phyloP scores from a whole-genome alignment of 2,113 vertebrate genomes.

The Pterocles burchelli region DNA sequence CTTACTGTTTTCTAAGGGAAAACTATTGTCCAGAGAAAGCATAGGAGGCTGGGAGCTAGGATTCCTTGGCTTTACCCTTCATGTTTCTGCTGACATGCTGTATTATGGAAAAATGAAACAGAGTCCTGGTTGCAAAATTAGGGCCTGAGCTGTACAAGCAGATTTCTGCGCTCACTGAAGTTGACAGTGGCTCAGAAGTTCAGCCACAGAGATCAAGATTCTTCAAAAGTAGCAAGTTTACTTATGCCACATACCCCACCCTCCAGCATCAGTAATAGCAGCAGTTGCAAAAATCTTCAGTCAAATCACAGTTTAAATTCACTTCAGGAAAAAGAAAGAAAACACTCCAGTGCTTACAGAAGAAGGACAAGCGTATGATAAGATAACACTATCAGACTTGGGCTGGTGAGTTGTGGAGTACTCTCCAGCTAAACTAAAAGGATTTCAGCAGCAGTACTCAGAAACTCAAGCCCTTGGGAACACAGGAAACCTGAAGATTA shows the following conservation, averaged over 20 bases:
- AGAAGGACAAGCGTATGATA: neutral
- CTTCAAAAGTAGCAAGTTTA: neutral
- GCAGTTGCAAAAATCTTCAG: neutral
- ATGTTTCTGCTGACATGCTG: slow-evolving; percentile 21
- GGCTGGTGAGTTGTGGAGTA: neutral
- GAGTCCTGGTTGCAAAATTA: neutral
- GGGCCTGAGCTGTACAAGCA: neutral
- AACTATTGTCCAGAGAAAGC: slow-evolving; percentile 14
- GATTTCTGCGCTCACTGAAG: neutral
- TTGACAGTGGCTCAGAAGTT: slow-evolving; percentile 1
- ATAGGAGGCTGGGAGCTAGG: neutral
- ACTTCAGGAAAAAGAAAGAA: neutral
- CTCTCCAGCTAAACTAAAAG: neutral
- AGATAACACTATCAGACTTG: neutral
- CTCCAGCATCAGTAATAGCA: neutral
- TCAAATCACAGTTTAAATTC: neutral
- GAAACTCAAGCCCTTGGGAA: neutral
- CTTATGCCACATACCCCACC: neutral
- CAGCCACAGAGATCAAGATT: neutral
- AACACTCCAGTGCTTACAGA: neutral
- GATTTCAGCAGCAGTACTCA: neutral
- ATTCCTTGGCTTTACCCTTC: slow-evolving; percentile 28
- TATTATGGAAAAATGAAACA: slow-evolving; percentile 47
- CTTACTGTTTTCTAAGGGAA: slow-evolving; percentile 33
- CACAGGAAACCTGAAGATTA: neutral